These are phyloP conservation scores for Limnephilus auricula DNA, from an alignment of 2,888 invertebrate species.

Conservation along the genomic window DNA sequence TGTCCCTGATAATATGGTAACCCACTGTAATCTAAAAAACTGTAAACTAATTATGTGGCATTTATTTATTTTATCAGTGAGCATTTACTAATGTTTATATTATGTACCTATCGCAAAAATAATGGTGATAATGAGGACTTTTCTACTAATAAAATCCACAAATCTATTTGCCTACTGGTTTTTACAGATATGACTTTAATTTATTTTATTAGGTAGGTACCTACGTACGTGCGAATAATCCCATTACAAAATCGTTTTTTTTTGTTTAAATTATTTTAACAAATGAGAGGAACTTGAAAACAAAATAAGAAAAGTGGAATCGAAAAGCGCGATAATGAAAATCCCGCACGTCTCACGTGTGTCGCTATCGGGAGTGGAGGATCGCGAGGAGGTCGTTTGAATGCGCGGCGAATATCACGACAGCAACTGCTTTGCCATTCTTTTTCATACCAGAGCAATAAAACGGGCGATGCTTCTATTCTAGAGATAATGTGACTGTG, in stretches of 20 bases:
- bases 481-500: slow-evolving; percentile 15
- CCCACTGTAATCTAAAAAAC: too few species aligned
- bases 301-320: background rate
- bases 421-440: slow-evolving; percentile 11
- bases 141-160: too few species aligned
- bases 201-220: too few species aligned
- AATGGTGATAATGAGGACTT: too few species aligned
- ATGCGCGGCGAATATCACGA: slow-evolving; percentile 40
- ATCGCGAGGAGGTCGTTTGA: slow-evolving; percentile 50
- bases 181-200: too few species aligned
- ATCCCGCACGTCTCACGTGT: background rate
- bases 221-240: too few species aligned
- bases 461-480: slow-evolving; percentile 38
- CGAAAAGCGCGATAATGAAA: background rate
- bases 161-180: too few species aligned
- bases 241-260: background rate
- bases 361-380: background rate
- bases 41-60: too few species aligned
- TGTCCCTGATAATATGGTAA: too few species aligned
- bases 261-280: background rate
- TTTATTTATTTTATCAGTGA: too few species aligned
- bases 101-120: too few species aligned
- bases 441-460: slow-evolving; percentile 49
- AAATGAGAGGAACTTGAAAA: background rate
- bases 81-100: too few species aligned